Base-by-base conservation (phyloP, 2,888 invertebrate genomes). In the Luperina nickerlii region DNA sequence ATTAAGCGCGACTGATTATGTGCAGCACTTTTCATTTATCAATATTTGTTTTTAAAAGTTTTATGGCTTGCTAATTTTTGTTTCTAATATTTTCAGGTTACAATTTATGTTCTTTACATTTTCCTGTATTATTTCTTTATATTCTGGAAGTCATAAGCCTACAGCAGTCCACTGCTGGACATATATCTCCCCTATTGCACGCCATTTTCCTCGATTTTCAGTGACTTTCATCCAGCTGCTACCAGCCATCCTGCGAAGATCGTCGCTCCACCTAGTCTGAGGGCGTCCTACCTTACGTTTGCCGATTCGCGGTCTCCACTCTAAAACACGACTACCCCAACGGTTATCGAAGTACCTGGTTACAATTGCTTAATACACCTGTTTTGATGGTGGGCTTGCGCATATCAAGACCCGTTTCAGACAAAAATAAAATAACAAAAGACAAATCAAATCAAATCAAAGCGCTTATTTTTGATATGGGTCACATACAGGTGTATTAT, bases 1-100 rank as follows among this genome's bases (percentile, higher is more conserved):
- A 88, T 78, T 84, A 75, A 76, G 54, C 73, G 65, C 79, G 84
- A 86, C 54, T 88, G 54, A 86, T 86, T 86, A 65, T 65, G 27
- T 75, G 60, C 42, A 62, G 32, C 66, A 74, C 69, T 85, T 83
- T 76, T 72, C 69, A 75, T 78, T 76, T 74, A 66, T 74, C 79
- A 71, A 70, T 63, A 51, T 78, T 81, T 74, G 45, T 74, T 74
- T 45, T 74, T 48, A 20, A 51, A 11, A 54, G 18, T 75, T 68
- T 27, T 75, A 42, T 68, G 15, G 45, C 45, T 63, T 27, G 68
- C 38, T 15, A 20, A 24, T 38, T 71, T 48, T 11, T 2, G 7
- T 13, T 62, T 9, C 0, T 51, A 24, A 62, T 63, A 18, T 75
- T 75, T 62, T 74, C 18, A 60, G 38, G 7, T 57, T 18, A 18